A percentile compares a stretch with the other conserved stretches of the same genome.
phyloP scores from a whole-genome alignment of 2,888 invertebrate genomes.

The Lasioglossum vierecki region DNA sequence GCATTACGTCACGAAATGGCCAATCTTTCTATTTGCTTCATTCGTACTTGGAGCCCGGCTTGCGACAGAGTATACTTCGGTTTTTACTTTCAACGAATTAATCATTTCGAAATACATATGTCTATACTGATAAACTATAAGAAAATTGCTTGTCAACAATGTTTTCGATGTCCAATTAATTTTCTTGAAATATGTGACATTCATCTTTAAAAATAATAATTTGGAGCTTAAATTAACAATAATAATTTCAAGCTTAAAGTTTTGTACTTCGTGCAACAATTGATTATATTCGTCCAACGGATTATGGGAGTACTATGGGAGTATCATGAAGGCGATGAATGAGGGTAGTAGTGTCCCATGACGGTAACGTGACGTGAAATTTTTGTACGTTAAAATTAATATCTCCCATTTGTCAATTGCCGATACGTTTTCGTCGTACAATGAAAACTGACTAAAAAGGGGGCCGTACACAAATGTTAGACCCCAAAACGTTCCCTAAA shows the following conservation, averaged over 20 bases:
- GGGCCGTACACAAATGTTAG: slow-evolving; percentile 67
- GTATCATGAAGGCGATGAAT: slow-evolving; percentile 50
- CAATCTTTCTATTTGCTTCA: neutral
- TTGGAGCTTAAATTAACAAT: neutral
- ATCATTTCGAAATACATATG: neutral
- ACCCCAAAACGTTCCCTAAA: slow-evolving; percentile 79
- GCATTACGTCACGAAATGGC: slow-evolving; percentile 26
- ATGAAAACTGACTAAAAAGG: slow-evolving; percentile 63
- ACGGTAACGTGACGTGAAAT: slow-evolving; percentile 48
- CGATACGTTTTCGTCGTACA: slow-evolving; percentile 64
- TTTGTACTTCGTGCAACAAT: slow-evolving; percentile 18
- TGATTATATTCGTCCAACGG: slow-evolving; percentile 54
- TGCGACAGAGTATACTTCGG: neutral
- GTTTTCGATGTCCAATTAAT: neutral
- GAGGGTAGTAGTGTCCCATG: slow-evolving; percentile 50
- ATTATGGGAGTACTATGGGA: slow-evolving; percentile 26
- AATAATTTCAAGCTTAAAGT: neutral
- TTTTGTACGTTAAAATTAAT: slow-evolving; percentile 76
- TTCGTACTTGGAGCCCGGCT: neutral
- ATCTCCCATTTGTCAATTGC: slow-evolving; percentile 78
- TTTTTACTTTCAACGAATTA: neutral
- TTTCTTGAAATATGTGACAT: neutral
- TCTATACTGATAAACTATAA: neutral
- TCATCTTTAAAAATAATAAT: neutral
- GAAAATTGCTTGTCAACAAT: neutral